Percentiles rank a stretch among this genome's conserved stretches.
These are phyloP conservation scores for Atractosteus spatula DNA, from an alignment of 2,113 vertebrate genomes.

Conservation along the genomic window DNA sequence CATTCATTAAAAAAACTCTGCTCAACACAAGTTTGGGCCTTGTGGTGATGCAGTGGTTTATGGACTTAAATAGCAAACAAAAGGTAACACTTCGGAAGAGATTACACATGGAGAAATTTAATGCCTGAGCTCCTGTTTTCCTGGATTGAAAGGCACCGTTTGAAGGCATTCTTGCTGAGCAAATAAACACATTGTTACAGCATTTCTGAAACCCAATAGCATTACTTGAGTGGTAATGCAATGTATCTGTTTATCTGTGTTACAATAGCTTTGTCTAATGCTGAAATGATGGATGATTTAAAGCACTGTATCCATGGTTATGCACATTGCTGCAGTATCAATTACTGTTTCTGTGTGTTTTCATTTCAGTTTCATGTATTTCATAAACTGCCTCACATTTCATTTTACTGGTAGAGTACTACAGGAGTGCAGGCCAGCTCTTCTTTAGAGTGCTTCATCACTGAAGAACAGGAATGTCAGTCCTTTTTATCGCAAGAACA, in stretches of 20 bases:
- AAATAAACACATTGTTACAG: background rate
- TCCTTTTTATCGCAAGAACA: too few species aligned
- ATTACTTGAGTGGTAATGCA: slow-evolving; percentile 1
- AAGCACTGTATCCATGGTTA: background rate
- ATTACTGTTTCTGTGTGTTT: slow-evolving; percentile 12
- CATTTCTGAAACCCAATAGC: background rate
- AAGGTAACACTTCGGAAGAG: background rate
- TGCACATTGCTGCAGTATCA: slow-evolving; percentile 6
- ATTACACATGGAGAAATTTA: background rate
- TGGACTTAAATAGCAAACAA: background rate
- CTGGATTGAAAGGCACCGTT: background rate
- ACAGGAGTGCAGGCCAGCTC: too few species aligned
- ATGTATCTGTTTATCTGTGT: slow-evolving; percentile 9
- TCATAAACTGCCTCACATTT: too few species aligned
- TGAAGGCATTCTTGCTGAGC: slow-evolving; percentile 3
- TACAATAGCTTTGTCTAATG: slow-evolving; percentile 11
- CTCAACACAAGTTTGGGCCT: background rate
- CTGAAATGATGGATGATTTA: slow-evolving; percentile 8
- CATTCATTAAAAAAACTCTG: slow-evolving; percentile 1
- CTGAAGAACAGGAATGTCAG: too few species aligned
- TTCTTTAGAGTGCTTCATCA: too few species aligned
- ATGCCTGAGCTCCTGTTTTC: background rate
- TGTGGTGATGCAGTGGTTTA: background rate
- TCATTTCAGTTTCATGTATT: slow-evolving; percentile 11
- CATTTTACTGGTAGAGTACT: too few species aligned